Evolutionary conservation across 1,140 invertebrate genomes (phyloP), one percentile per base, ranked within the genome.

Genomic region (Cydia strobilella): DNA sequence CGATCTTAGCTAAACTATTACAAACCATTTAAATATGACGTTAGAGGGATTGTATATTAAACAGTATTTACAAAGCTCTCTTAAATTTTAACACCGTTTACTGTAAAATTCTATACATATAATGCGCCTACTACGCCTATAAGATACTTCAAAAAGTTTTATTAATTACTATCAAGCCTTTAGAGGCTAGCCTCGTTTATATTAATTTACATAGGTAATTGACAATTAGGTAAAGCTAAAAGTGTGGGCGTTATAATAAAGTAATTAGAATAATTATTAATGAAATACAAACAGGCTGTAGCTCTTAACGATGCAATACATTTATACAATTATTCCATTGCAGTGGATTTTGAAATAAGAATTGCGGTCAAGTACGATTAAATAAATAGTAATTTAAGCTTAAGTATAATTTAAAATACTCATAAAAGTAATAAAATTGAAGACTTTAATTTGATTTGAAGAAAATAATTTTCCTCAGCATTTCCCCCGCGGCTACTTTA

Each of bases 221-320:
- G n/a, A 69, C 65, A 69, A 69, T 69, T 69, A 69, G 6, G 13
- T 39, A 66, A 66, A 69, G 65, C 65, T n/a, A 69, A 69, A 35
- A 35, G 15, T 69, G 27, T 65, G 31, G 18, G 31, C 7, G 63
- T 31, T 39, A 69, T 35, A n/a, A n/a, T 69, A 42, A n/a, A 20
- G 65, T 69, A 39, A 69, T 69, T 39, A 42, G 23, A 35, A 20
- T 69, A 42, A 69, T 39, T 27, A 31, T 31, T 2, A 69, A 18
- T 59, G 20, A 59, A 59, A 59, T 20, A 23, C 1, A 59, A 23
- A 23, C 54, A 20, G n/a, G 1, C 51, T 20, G 18, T 10, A 20
- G 0, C 7, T 59, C 10, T 23, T 59, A 18, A 59, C 20, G 54
- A 59, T 23, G 54, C 54, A 59, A 10, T 23, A 10, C 54, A 23